Conservation (phyloP, 1,140 invertebrate genomes). For the Calycopis cecrops region DNA sequence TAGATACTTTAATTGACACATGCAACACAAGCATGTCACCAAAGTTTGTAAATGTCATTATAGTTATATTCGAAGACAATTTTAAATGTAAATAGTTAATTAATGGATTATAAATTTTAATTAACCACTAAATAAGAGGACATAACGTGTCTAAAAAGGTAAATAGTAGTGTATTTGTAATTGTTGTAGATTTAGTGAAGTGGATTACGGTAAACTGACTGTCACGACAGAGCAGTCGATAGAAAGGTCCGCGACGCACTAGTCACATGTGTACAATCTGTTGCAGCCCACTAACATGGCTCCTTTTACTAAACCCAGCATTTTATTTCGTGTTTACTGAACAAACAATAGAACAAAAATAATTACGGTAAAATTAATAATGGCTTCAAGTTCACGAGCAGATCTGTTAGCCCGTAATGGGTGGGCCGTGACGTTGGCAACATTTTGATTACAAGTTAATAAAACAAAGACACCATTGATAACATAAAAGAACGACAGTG, state of each 20-base stretch:
- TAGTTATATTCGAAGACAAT: slow-evolving; percentile 70
- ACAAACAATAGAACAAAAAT: not conserved
- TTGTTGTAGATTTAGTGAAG: slow-evolving; percentile 71
- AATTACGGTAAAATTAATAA: slow-evolving; percentile 14
- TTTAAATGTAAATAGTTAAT: slow-evolving; percentile 73
- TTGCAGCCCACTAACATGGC: not conserved
- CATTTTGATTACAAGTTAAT: slow-evolving; percentile 45
- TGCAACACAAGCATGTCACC: slow-evolving; percentile 69
- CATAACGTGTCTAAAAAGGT: slow-evolving; percentile 70
- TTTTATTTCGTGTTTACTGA: not conserved
- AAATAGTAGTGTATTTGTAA: slow-evolving; percentile 73
- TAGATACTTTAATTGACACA: slow-evolving; percentile 54
- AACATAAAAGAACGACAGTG: slow-evolving; percentile 50
- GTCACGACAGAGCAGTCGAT: slow-evolving; percentile 36
- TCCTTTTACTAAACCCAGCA: not conserved
- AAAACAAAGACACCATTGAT: slow-evolving; percentile 41
- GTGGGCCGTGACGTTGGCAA: slow-evolving; percentile 49
- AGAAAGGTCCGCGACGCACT: slow-evolving; percentile 55
- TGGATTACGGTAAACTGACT: slow-evolving; percentile 43
- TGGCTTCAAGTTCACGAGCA: not conserved
- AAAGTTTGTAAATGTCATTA: slow-evolving; percentile 74
- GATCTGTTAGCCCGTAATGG: slow-evolving; percentile 21
- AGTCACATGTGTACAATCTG: slow-evolving; percentile 39
- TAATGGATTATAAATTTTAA: slow-evolving; percentile 59
- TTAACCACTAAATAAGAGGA: slow-evolving; percentile 63